Conservation (phyloP, 2,888 invertebrate genomes). For the Malthinus seriepunctatus region DNA sequence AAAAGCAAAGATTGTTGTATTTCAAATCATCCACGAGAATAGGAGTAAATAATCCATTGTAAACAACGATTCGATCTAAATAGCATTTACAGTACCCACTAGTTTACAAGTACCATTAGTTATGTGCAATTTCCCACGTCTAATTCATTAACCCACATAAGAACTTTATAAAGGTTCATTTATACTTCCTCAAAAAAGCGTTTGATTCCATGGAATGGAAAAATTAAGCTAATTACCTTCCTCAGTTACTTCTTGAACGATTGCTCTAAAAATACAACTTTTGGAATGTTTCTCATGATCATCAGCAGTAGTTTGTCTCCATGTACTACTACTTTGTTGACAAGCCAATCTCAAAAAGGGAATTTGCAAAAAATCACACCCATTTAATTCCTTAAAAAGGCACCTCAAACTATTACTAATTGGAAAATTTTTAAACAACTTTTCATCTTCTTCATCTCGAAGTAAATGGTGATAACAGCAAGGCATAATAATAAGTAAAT, state of each 20-base stretch:
- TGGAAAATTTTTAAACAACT: slow-evolving; percentile 68
- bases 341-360: slow-evolving; percentile 75
- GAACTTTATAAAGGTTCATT: no score
- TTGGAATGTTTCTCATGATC: slow-evolving; percentile 59
- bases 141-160: no score
- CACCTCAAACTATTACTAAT: slow-evolving; percentile 59
- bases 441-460: slow-evolving; percentile 28
- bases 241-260: slow-evolving; percentile 63
- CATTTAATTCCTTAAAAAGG: slow-evolving; percentile 49
- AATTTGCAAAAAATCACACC: slow-evolving; percentile 57
- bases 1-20: no score
- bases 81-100: no score
- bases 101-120: no score
- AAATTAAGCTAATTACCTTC: slow-evolving; percentile 63
- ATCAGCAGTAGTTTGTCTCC: slow-evolving; percentile 55
- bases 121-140: no score
- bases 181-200: no score
- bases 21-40: no score
- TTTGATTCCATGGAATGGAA: no score
- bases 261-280: slow-evolving; percentile 63
- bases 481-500: slow-evolving; percentile 68
- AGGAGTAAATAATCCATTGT: no score
- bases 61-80: no score
- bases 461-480: slow-evolving; percentile 80
- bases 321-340: slow-evolving; percentile 64